Percentiles rank a stretch among this genome's conserved stretches.
phyloP scores from a whole-genome alignment of 2,113 vertebrate species.

The Poicephalus meyeri region DNA sequence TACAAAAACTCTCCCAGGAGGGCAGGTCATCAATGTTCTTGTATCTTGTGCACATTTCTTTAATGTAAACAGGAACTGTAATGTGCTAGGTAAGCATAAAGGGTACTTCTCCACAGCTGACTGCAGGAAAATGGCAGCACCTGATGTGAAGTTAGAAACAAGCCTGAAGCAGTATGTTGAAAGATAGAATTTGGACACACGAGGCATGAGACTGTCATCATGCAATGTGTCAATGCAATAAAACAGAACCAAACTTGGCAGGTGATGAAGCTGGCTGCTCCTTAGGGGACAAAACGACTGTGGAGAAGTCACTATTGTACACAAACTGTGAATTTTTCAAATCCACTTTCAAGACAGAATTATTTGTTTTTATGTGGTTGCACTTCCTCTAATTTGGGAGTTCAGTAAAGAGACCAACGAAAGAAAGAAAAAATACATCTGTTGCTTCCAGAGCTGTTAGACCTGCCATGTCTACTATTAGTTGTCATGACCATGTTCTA shows the following conservation, averaged over 20 bases:
- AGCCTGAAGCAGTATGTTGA: not conserved
- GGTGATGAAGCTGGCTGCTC: not conserved
- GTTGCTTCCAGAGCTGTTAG: not conserved
- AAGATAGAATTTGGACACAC: conserved; percentile 6
- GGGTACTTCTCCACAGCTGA: not conserved
- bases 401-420: not conserved
- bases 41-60: not conserved
- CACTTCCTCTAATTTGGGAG: not conserved
- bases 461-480: not conserved
- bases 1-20: not conserved
- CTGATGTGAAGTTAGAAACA: conserved; percentile 1
- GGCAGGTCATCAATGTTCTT: not conserved
- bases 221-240: conserved; percentile 18
- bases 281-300: not conserved
- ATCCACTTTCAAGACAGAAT: not conserved
- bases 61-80: not conserved
- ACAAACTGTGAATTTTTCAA: not conserved
- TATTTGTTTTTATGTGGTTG: not conserved
- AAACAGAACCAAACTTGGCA: conserved; percentile 20
- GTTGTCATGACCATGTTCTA: not conserved
- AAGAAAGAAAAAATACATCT: not conserved
- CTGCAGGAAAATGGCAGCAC: conserved; percentile 29
- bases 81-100: not conserved
- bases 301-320: not conserved
- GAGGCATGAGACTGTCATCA: not conserved